Evolutionary conservation across 2,113 vertebrate species (phyloP).

Genomic region (Cheilinus undulatus): DNA sequence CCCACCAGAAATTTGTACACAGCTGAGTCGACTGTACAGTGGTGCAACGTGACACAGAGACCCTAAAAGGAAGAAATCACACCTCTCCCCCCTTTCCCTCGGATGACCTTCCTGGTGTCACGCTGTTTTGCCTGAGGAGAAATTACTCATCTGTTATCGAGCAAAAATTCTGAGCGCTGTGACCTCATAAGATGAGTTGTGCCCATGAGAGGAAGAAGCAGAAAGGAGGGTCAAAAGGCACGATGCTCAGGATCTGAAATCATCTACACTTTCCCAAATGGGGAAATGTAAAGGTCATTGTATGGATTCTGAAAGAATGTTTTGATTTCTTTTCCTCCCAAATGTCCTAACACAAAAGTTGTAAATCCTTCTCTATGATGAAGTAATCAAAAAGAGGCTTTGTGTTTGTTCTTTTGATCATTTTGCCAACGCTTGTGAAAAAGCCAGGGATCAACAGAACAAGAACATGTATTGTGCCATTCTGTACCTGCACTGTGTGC

Average conservation of each 20-base stretch:
- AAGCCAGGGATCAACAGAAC: neutral
- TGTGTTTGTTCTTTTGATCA: neutral
- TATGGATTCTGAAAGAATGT: neutral
- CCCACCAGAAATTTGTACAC: neutral
- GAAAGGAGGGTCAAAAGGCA: slow-evolving; percentile 22
- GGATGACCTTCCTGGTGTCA: slow-evolving; percentile 53
- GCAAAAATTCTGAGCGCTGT: slow-evolving; percentile 42
- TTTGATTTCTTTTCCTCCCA: neutral
- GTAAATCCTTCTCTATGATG: neutral
- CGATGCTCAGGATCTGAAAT: slow-evolving; percentile 49
- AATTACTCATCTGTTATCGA: slow-evolving; percentile 66
- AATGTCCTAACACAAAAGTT: neutral
- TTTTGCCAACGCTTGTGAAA: neutral
- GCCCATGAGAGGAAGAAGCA: slow-evolving; percentile 43
- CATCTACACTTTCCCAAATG: slow-evolving; percentile 32
- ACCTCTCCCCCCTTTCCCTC: slow-evolving; percentile 46
- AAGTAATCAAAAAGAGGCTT: slow-evolving; percentile 5
- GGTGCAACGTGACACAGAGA: slow-evolving; percentile 21
- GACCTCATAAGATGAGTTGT: slow-evolving; percentile 66
- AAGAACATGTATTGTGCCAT: slow-evolving; percentile 8
- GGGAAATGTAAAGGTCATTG: slow-evolving; percentile 20
- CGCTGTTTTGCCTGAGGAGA: slow-evolving; percentile 40
- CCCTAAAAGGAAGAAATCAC: slow-evolving; percentile 39
- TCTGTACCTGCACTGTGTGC: slow-evolving; percentile 12
- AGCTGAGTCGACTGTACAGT: neutral